Percentiles rank a stretch among this genome's conserved stretches.
These are phyloP conservation scores for Neodiprion pinetum DNA, from an alignment of 1,140 invertebrate genomes.

Conservation along the genomic window DNA sequence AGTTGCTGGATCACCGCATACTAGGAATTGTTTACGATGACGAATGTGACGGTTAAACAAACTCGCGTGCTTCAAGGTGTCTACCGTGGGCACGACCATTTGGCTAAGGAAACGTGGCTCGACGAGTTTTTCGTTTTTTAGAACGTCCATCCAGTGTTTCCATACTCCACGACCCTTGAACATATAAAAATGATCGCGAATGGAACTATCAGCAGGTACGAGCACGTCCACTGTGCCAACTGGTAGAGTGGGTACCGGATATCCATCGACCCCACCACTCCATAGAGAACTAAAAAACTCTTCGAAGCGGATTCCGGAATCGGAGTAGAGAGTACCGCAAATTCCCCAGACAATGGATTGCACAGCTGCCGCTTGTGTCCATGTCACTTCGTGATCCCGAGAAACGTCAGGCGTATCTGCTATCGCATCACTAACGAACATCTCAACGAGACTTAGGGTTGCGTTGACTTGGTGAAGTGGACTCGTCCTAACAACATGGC, in stretches of 20 bases:
- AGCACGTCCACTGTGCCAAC: constrained; percentile 65
- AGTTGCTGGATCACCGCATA: constrained; percentile 71
- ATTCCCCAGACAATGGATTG: constrained; percentile 70
- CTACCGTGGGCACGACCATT: constrained; percentile 70
- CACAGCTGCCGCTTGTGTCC: constrained; percentile 66
- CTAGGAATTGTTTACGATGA: constrained; percentile 63
- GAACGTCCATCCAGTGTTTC: constrained; percentile 62
- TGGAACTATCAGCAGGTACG: constrained; percentile 63
- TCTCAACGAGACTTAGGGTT: constrained; percentile 65
- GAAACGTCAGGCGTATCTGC: constrained; percentile 35
- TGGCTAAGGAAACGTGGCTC: constrained; percentile 60
- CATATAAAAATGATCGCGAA: constrained; percentile 69
- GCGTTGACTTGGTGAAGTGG: constrained; percentile 60
- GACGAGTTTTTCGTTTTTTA: constrained; percentile 55
- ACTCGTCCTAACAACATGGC: constrained; percentile 57
- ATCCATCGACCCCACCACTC: constrained; percentile 49
- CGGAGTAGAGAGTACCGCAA: constrained; percentile 63
- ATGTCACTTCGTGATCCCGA: constrained; percentile 51
- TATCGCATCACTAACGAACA: constrained; percentile 61
- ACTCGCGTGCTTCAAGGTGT: constrained; percentile 64
- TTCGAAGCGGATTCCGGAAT: constrained; percentile 66
- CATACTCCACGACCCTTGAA: constrained; percentile 60
- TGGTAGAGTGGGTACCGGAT: constrained; percentile 59
- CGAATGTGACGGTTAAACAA: constrained; percentile 59
- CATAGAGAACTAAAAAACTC: constrained; percentile 60